Percentiles rank a stretch among this genome's conserved stretches.
Evolutionary conservation across 2,888 invertebrate species (phyloP).

Genomic region (Pecten maximus): DNA sequence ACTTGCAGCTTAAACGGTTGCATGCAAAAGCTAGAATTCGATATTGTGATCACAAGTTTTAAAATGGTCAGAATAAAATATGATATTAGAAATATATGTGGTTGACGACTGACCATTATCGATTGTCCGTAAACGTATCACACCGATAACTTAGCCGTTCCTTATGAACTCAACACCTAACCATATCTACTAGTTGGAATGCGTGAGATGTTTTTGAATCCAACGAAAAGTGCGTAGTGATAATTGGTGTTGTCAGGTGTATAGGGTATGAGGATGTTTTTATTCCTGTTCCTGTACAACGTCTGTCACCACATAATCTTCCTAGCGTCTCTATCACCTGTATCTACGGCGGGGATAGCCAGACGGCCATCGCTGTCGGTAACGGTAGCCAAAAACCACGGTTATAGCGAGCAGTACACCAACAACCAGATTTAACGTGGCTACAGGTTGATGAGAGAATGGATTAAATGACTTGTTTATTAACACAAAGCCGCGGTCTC

Average conservation of each 20-base stretch:
- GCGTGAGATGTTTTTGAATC: not conserved
- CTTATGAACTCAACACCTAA: not conserved
- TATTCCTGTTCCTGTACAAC: not conserved
- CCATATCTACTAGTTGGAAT: not conserved
- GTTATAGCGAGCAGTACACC: not conserved
- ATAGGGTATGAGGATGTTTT: not conserved
- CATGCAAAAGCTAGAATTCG: not conserved
- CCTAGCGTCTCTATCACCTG: not conserved
- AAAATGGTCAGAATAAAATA: not conserved
- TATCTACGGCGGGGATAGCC: not conserved
- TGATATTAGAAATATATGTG: not conserved
- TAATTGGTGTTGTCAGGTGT: conserved; percentile 13
- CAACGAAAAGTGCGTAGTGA: not conserved
- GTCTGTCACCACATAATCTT: not conserved
- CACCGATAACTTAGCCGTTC: not conserved
- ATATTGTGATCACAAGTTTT: not conserved
- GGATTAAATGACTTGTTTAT: too few species aligned
- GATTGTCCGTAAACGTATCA: not conserved
- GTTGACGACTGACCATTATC: not conserved
- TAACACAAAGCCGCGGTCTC: too few species aligned
- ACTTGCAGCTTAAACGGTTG: too few species aligned
- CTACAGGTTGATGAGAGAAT: too few species aligned
- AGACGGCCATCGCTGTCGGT: not conserved
- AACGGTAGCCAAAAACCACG: not conserved
- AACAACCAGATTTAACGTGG: too few species aligned